These are phyloP conservation scores for Onychorhynchus coronatus DNA, from an alignment of 2,113 vertebrate genomes.

Conservation along the genomic window DNA sequence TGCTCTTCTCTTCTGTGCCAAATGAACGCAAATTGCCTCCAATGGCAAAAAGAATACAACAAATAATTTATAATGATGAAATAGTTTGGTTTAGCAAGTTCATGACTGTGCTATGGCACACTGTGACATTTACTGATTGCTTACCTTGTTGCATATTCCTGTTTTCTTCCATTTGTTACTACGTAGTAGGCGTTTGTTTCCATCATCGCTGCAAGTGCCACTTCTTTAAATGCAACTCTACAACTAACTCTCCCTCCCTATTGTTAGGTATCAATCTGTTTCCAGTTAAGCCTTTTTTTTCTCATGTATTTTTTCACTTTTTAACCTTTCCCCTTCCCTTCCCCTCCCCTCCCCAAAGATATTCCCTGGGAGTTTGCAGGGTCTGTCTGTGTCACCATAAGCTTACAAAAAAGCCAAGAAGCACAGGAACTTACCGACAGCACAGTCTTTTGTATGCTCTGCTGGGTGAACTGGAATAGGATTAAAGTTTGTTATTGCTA, in stretches of 20 bases:
- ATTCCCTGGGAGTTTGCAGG: not conserved
- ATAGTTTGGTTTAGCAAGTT: not conserved
- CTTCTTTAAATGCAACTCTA: not conserved
- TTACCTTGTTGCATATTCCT: not conserved
- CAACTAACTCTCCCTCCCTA: not conserved
- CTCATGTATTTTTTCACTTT: not conserved
- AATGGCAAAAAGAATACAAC: not conserved
- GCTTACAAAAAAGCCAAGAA: not conserved
- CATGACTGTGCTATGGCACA: not conserved
- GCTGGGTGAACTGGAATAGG: not conserved
- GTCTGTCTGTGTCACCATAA: not conserved
- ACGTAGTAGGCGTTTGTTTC: not conserved
- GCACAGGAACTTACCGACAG: not conserved
- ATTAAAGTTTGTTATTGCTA: not conserved
- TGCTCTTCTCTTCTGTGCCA: not conserved
- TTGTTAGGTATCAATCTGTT: not conserved
- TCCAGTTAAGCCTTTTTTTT: not conserved
- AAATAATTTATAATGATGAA: not conserved
- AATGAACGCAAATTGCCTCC: not conserved
- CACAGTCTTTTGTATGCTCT: not conserved
- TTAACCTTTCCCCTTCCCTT: rapidly evolving
- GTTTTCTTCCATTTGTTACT: not conserved
- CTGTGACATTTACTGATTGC: not conserved
- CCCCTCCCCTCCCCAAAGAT: not conserved
- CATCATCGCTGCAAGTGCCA: not conserved